A percentile compares a stretch with the other conserved stretches of the same genome.
Conservation (phyloP, 2,113 vertebrate species). For the Pseudopodoces humilis region DNA sequence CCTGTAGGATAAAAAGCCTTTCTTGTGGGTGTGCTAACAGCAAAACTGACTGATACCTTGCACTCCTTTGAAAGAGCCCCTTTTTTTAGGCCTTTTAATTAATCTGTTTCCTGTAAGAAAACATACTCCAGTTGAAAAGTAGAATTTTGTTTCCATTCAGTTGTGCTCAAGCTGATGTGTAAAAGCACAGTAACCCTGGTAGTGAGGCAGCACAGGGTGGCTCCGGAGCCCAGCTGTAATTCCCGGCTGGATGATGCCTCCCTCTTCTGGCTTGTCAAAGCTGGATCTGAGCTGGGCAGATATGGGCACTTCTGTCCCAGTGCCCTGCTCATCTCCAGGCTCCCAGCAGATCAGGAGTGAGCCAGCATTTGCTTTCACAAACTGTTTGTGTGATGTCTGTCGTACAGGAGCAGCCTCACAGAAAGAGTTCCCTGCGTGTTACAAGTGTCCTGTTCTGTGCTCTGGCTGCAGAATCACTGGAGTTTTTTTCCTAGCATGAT, state of each 20-base stretch:
- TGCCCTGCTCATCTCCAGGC: neutral
- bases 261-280: rapidly evolving
- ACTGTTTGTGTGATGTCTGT: neutral
- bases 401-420: neutral
- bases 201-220: neutral
- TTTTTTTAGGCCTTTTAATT: neutral
- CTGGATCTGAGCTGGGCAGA: rapidly evolving
- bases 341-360: neutral
- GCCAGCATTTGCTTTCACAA: neutral
- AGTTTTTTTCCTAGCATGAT: neutral
- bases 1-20: neutral
- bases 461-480: neutral
- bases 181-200: rapidly evolving
- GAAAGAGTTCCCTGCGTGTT: neutral
- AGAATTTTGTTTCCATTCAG: neutral
- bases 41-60: neutral
- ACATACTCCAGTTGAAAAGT: neutral
- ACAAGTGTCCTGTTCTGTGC: too few relatives aligned
- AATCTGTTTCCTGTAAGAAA: neutral
- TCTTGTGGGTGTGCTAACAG: neutral
- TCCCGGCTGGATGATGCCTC: neutral
- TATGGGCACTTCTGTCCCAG: neutral
- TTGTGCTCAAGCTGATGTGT: neutral
- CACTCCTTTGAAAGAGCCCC: neutral
- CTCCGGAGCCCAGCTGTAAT: neutral